Percentiles rank a stretch among this genome's conserved stretches.
These are phyloP conservation scores for Ciconia boyciana DNA, from an alignment of 2,113 vertebrate species.

Conservation along the genomic window DNA sequence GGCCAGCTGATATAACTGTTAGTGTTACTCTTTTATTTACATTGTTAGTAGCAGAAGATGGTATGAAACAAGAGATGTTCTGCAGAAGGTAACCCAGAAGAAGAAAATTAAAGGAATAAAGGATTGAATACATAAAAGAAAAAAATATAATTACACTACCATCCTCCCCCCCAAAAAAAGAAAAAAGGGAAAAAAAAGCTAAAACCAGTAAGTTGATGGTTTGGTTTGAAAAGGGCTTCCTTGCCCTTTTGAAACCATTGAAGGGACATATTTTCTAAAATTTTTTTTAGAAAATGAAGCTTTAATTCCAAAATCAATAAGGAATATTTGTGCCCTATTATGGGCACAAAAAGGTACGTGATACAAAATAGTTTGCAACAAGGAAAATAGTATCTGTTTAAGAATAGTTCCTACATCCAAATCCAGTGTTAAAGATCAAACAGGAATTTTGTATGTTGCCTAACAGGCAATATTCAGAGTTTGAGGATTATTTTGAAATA, in stretches of 20 bases:
- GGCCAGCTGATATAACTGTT: background rate
- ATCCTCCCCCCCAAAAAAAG: accelerated
- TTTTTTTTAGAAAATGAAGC: background rate
- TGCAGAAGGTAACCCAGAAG: background rate
- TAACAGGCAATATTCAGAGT: background rate
- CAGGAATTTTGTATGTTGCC: background rate
- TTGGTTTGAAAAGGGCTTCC: background rate
- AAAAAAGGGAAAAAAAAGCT: background rate
- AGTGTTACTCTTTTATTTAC: background rate
- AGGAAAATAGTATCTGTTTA: background rate
- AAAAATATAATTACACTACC: background rate
- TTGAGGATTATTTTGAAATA: background rate
- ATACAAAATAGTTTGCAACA: background rate
- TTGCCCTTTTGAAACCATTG: background rate
- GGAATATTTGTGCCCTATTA: background rate
- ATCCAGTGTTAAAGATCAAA: background rate
- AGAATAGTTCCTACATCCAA: background rate
- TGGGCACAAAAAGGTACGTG: background rate
- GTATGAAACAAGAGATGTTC: background rate
- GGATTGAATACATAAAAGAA: background rate
- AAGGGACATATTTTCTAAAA: background rate
- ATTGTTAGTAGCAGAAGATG: background rate
- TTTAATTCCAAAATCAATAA: background rate
- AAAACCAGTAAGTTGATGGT: background rate
- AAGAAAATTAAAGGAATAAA: background rate